Evolutionary conservation across 2,888 invertebrate genomes (phyloP).

Genomic region (Rhodophaea formosa): DNA sequence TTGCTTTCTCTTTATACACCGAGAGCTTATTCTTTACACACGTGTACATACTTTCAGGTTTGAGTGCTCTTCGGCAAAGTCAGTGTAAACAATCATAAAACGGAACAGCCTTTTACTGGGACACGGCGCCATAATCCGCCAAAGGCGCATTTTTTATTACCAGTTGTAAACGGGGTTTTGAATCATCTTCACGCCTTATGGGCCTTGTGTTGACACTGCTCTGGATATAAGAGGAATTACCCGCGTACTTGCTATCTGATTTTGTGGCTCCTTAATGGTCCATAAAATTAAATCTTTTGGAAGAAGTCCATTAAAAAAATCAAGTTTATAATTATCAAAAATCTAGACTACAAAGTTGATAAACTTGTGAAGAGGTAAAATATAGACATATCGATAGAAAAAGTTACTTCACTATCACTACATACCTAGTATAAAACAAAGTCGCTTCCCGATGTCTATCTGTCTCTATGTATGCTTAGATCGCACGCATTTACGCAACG

Average conservation of each 20-base stretch:
- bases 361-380: too few species aligned
- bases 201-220: background rate
- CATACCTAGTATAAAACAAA: too few species aligned
- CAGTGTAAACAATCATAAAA: constrained; percentile 13
- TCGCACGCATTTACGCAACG: too few species aligned
- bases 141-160: constrained; percentile 6
- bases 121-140: constrained; percentile 1
- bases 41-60: constrained; percentile 3
- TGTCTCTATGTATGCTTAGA: too few species aligned
- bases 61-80: constrained; percentile 8
- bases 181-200: constrained; percentile 5
- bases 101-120: constrained; percentile 3
- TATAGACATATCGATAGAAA: too few species aligned
- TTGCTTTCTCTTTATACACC: background rate
- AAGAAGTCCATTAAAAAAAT: too few species aligned
- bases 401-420: too few species aligned
- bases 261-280: background rate
- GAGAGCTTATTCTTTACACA: background rate
- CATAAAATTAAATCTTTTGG: too few species aligned
- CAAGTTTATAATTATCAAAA: too few species aligned
- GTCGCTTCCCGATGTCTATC: too few species aligned
- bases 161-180: constrained; percentile 10
- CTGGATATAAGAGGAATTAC: too few species aligned
- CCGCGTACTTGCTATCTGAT: background rate
- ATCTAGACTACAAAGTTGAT: too few species aligned